Evolutionary conservation across 2,888 invertebrate species (phyloP).

Genomic region (Agrochola macilenta): DNA sequence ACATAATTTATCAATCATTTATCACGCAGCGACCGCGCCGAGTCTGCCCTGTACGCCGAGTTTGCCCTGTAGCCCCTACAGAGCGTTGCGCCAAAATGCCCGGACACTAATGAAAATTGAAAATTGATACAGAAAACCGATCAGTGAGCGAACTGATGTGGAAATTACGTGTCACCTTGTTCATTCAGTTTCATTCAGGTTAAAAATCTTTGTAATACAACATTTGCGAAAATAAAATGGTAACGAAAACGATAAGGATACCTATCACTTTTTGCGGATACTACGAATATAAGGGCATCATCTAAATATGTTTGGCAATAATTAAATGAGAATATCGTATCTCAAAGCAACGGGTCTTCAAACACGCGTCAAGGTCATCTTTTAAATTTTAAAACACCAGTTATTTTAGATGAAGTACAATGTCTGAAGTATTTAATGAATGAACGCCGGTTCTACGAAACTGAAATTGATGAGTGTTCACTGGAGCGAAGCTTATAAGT

Average conservation of each 20-base stretch:
- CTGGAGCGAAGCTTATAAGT: slow-evolving; percentile 45
- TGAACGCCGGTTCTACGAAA: slow-evolving; percentile 1
- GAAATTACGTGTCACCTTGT: slow-evolving; percentile 23
- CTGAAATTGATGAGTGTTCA: slow-evolving; percentile 39
- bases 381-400: not conserved
- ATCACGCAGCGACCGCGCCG: slow-evolving; percentile 63
- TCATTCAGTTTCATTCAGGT: not conserved
- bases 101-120: slow-evolving; percentile 57
- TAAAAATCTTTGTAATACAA: not conserved
- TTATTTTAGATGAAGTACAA: not conserved
- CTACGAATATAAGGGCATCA: too few species aligned
- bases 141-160: slow-evolving; percentile 24
- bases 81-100: slow-evolving; percentile 46
- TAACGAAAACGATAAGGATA: not conserved
- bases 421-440: slow-evolving; percentile 17
- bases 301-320: not conserved
- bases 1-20: slow-evolving; percentile 83
- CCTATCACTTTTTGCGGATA: not conserved
- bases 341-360: not conserved
- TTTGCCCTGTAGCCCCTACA: slow-evolving; percentile 29
- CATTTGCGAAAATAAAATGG: not conserved
- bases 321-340: not conserved
- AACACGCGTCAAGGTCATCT: not conserved
- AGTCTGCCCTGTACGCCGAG: slow-evolving; percentile 30
- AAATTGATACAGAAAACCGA: slow-evolving; percentile 57